Evolutionary conservation across 2,113 vertebrate species (phyloP), one percentile per base, ranked within the genome.

Genomic region (Ivindomyrus marchei): DNA sequence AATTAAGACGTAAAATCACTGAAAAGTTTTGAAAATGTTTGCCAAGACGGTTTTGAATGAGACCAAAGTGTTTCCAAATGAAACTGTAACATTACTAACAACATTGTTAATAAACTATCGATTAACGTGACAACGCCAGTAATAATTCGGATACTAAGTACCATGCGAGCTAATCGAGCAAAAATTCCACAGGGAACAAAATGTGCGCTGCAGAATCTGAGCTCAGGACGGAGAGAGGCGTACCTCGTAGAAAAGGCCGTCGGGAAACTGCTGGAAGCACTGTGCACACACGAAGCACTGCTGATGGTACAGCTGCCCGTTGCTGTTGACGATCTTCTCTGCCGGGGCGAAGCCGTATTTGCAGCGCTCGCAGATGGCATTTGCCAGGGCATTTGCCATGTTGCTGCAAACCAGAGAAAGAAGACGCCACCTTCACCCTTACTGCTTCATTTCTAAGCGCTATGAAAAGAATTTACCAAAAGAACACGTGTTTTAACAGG

Each of bases 181-280:
- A 80, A 17, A 36, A 42, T 7, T 39, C 31, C 17, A 19, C 74
- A 42, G 13, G 36, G 36, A 42, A 39, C 1, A 39, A 80, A 36
- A 80, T 13, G 17, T 80, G 36, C 7, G 45, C 7, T 10, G 24
- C 21, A 46, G 24, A 47, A 50, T 15, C 3, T 49, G 46, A 86
- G 11, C 31, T 19, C 27, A 58, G 31, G 36, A n/a, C 17, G 36
- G 49, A 8, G 36, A 24, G 21, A 46, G n/a, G 2, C 95, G 93
- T 89, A 99, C 98, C 98, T 99, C 98, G 0, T 99, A 99, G 95
- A 99, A 99, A 87, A 99, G 97, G 11, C 98, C 98, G 49, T 99
- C 97, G 0, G 97, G 97, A 91, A 99, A 99, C 94, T 98, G 98
- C 92, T 99, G 98, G 91, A 99, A 99, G 94, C 98, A 99, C 95